Conservation (phyloP, 1,140 invertebrate species). For the Diploscapter pachys region DNA sequence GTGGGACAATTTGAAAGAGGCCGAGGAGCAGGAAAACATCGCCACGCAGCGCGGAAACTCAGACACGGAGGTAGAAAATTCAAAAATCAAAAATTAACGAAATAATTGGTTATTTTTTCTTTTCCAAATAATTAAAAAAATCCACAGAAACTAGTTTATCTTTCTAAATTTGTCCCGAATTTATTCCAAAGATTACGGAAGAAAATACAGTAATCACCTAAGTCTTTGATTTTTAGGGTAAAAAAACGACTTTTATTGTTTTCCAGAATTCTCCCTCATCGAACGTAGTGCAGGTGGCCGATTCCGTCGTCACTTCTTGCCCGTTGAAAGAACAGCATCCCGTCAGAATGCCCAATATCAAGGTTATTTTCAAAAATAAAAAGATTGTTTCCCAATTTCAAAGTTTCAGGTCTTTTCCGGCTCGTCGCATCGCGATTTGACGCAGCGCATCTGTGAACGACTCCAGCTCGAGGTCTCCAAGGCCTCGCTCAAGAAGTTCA, state of each 20-base stretch:
- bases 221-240: too few relatives aligned
- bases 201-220: too few relatives aligned
- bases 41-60: neutral
- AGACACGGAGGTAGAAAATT: neutral
- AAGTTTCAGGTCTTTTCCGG: slow-evolving; percentile 77
- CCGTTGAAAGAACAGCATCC: neutral
- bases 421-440: slow-evolving; percentile 88
- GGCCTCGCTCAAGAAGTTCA: slow-evolving; percentile 95
- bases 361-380: slow-evolving; percentile 59
- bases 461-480: slow-evolving; percentile 89
- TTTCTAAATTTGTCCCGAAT: too few relatives aligned
- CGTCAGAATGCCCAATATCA: slow-evolving; percentile 83
- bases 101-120: too few relatives aligned
- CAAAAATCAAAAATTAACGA: too few relatives aligned
- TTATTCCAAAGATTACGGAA: too few relatives aligned
- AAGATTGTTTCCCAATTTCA: neutral
- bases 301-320: neutral
- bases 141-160: too few relatives aligned
- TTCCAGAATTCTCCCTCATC: too few relatives aligned
- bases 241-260: too few relatives aligned
- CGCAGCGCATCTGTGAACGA: slow-evolving; percentile 85
- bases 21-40: too few relatives aligned
- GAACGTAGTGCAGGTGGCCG: too few relatives aligned
- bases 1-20: neutral
- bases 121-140: too few relatives aligned